These are phyloP conservation scores for Drosophila cardini DNA, from an alignment of 1,140 invertebrate genomes.

Conservation along the genomic window DNA sequence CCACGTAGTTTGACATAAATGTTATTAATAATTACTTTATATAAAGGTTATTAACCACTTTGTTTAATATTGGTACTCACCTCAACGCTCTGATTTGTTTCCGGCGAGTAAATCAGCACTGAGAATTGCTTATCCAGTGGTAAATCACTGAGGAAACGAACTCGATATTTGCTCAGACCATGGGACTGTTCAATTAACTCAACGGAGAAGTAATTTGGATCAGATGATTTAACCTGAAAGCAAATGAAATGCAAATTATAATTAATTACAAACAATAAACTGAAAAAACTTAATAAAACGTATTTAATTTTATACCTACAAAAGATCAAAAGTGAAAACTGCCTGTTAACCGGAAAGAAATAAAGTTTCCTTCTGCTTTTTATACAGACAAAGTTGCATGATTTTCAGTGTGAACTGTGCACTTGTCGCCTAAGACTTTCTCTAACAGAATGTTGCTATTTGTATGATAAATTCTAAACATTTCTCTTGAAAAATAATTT, in stretches of 20 bases:
- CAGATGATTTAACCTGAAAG: conserved; percentile 59
- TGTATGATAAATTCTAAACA: conserved; percentile 33
- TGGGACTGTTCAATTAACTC: conserved; percentile 65
- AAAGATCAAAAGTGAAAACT: no score
- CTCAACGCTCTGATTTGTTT: conserved; percentile 63
- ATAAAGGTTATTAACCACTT: no score
- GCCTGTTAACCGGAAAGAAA: no score
- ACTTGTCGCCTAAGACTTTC: no score
- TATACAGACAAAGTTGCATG: no score
- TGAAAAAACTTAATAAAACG: background rate
- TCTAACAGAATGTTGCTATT: conserved; percentile 19
- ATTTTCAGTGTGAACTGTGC: no score
- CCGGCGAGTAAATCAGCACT: conserved; percentile 54
- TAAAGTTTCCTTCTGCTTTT: no score
- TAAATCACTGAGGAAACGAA: conserved; percentile 48
- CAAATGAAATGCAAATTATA: conserved; percentile 23
- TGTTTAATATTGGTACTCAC: no score
- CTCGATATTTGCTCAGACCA: conserved; percentile 63
- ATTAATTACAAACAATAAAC: conserved; percentile 3
- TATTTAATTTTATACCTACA: no score
- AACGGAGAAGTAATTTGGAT: conserved; percentile 54
- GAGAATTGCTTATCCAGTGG: conserved; percentile 59
- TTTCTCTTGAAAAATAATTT: conserved; percentile 44
- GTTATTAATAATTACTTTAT: no score
- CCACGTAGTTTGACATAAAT: no score